phyloP scores from a whole-genome alignment of 2,888 invertebrate genomes.

The Phrixothrix hirtus region DNA sequence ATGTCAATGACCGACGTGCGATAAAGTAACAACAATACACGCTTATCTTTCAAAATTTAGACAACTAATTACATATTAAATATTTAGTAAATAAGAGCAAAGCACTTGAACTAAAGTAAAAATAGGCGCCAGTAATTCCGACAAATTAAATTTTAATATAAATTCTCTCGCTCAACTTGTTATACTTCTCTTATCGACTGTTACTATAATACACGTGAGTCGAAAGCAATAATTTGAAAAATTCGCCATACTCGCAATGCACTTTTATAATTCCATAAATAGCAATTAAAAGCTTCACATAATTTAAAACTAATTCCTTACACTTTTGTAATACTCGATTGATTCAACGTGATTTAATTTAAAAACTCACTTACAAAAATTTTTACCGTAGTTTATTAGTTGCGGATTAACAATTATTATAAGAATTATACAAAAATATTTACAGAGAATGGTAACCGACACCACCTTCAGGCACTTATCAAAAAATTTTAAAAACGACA shows the following conservation, averaged over 20 bases:
- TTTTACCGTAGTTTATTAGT: neutral
- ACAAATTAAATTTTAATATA: neutral
- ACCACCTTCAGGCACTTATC: constrained; percentile 26
- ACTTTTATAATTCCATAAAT: too few relatives aligned
- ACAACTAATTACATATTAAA: constrained; percentile 22
- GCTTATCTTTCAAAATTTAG: constrained; percentile 36
- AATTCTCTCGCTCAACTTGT: constrained; percentile 14
- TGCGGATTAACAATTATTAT: neutral
- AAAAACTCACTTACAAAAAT: too few relatives aligned
- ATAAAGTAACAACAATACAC: constrained; percentile 44
- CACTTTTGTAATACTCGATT: too few relatives aligned
- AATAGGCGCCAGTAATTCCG: constrained; percentile 5
- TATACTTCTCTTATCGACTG: constrained; percentile 5
- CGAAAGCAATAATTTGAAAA: too few relatives aligned
- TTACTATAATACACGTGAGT: constrained; percentile 11
- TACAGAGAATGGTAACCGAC: constrained; percentile 22
- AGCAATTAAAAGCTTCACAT: too few relatives aligned
- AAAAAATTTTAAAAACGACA: constrained; percentile 6
- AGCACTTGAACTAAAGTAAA: constrained; percentile 6
- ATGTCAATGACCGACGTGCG: constrained; percentile 53
- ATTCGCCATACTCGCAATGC: too few relatives aligned
- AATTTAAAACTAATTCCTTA: too few relatives aligned
- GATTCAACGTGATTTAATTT: too few relatives aligned
- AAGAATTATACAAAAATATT: constrained; percentile 12
- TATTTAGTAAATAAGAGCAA: constrained; percentile 15